Base-by-base conservation (phyloP, 2,113 vertebrate species). In the Melierax canorus region DNA sequence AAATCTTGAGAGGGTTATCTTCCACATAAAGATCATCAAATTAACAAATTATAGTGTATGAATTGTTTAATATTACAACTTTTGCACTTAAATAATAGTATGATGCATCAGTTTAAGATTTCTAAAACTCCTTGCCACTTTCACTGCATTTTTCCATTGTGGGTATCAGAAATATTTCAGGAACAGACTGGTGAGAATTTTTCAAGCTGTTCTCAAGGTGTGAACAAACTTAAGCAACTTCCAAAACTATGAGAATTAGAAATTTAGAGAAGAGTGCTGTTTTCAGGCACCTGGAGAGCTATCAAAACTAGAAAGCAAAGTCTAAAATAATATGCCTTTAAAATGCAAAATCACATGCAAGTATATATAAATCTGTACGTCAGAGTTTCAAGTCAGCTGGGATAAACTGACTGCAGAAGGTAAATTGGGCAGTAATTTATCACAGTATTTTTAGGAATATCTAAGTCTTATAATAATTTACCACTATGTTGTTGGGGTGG, bases 171-270 rank as follows among this genome's bases (percentile, higher is more conserved):
- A 91, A 56, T 27, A 20, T 16, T 55, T 62, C 81, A 86, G n/a
- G 27, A 93, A 36, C 45, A 86, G 41, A 58, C 8, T 39, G 36
- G 16, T 8, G 81, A 46, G 38, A 63, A 55, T 71, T 90, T 59
- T 59, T 66, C 85, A 86, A 73, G 68, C 68, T 84, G 59, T 48
- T 90, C 43, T 90, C 50, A 88, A 89, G 83, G 48, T 67, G 15
- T 45, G 39, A 88, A 26, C 63, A 34, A 90, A 67, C 24, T 51
- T 80, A 11, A 92, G 7, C 26, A n/a, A 41, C 30, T 90, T 75
- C 30, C 30, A 74, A 88, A 93, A 24, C 13, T 3, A 39, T 1
- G 4, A 73, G 9, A 84, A 86, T 12, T 43, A 22, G 56, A 19
- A 59, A 36, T 22, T 10, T 15, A 62, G 11, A 62, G 39, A 12